Evolutionary conservation across 30 jellyfish, hydroid and myxozoan species (phyloP), one percentile per base, ranked within the genome.

Genomic region (Cassiopea andromeda): DNA sequence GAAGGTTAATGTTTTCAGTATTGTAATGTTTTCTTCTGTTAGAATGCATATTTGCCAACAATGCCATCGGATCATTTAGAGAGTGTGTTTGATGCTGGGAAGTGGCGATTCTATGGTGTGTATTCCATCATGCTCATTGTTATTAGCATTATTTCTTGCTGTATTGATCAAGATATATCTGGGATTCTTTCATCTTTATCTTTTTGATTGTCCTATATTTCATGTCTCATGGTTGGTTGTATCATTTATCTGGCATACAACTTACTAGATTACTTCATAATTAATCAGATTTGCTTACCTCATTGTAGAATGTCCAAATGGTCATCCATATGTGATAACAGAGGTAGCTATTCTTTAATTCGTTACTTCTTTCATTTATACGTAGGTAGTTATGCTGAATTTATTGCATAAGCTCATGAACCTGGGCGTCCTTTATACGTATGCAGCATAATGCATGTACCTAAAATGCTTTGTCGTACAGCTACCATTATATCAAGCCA

Each of bases 41-140:
- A 92, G 98, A 48, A 81, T 47, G 60, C 90, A 19, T 92, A 69
- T 64, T 72, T 92, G 19, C 98, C 98, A 12, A 87, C 98, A 46
- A 92, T 92, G 98, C 98, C 98, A 3, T 82, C 87, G 16, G 92
- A 92, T 58, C 81, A 70, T 64, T 85, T 92, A 6, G 80, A 81
- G 17, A 93, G 44, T 6, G 90, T 85, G 0, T 38, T 80, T 27
- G 92, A 81, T 79, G 93, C 91, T 38, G 73, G 73, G 19, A 48
- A 44, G 1, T 85, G 87, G 87, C 46, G 7, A n/a, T 70, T 78
- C 0, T 85, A 85, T 38, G 17, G 93, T 85, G 46, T 54, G 87
- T 85, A 60, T 10, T 6, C 75, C 2, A 47, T 38, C 44, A 12
- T 1, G 8, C 16, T 46, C 18, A 47, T 1, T 59, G 10, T 8